A percentile compares a stretch with the other conserved stretches of the same genome.
These are phyloP conservation scores for Tiphia femorata DNA, from an alignment of 2,888 invertebrate genomes.

Conservation along the genomic window DNA sequence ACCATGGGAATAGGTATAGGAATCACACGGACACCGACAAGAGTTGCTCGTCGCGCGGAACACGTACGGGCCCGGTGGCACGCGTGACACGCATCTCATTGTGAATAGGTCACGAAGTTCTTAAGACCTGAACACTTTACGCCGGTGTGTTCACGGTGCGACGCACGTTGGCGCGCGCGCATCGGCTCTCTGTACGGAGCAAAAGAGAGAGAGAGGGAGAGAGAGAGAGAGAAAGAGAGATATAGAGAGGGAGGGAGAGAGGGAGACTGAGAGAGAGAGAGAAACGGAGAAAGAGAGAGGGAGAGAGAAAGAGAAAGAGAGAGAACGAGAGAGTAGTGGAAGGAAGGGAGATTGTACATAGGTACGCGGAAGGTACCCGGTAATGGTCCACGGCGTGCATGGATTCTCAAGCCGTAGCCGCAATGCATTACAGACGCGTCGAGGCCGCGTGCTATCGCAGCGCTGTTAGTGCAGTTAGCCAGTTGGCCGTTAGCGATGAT, in stretches of 20 bases:
- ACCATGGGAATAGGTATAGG: too few relatives aligned
- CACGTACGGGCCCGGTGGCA: not conserved
- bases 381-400: constrained; percentile 22
- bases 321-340: too few relatives aligned
- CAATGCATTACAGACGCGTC: constrained; percentile 24
- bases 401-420: constrained; percentile 13
- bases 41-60: too few relatives aligned
- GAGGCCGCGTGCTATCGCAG: constrained; percentile 29
- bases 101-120: constrained; percentile 38
- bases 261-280: too few relatives aligned
- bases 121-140: constrained; percentile 24
- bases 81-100: constrained; percentile 23
- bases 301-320: too few relatives aligned
- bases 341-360: too few relatives aligned
- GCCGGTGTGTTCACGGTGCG: constrained; percentile 34
- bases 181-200: too few relatives aligned
- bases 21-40: too few relatives aligned
- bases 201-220: too few relatives aligned
- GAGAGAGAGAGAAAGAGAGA: too few relatives aligned
- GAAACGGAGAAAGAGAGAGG: too few relatives aligned
- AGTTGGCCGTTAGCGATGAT: constrained; percentile 42
- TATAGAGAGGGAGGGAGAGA: too few relatives aligned
- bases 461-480: constrained; percentile 23
- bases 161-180: constrained; percentile 19
- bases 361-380: constrained; percentile 24